These are phyloP conservation scores for Stenodema calcarata DNA, from an alignment of 2,888 invertebrate genomes.

Conservation along the genomic window DNA sequence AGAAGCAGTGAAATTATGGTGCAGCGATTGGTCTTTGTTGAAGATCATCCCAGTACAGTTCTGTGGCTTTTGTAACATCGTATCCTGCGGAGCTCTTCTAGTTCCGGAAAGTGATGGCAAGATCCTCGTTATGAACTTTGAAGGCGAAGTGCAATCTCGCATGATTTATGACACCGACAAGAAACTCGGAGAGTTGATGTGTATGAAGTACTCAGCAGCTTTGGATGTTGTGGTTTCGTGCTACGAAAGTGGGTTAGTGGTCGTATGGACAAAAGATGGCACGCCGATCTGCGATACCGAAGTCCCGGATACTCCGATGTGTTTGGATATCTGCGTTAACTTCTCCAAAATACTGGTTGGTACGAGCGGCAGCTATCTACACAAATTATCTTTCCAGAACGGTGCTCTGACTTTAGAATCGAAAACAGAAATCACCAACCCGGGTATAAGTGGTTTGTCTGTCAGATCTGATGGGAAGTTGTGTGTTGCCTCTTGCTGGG, in stretches of 20 bases:
- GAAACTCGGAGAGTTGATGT: slow-evolving; percentile 72
- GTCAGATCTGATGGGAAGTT: slow-evolving; percentile 75
- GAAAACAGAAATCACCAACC: slow-evolving; percentile 71
- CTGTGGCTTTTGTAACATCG: slow-evolving; percentile 70
- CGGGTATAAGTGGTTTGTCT: slow-evolving; percentile 74
- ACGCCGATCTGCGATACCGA: slow-evolving; percentile 67
- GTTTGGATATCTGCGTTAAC: slow-evolving; percentile 73
- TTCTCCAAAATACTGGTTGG: slow-evolving; percentile 74
- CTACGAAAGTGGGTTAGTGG: slow-evolving; percentile 76
- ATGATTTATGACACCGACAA: slow-evolving; percentile 62
- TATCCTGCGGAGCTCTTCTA: slow-evolving; percentile 44
- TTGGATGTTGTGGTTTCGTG: slow-evolving; percentile 70
- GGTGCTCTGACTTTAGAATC: slow-evolving; percentile 63
- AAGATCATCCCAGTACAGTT: slow-evolving; percentile 69
- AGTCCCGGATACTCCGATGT: slow-evolving; percentile 71
- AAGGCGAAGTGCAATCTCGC: slow-evolving; percentile 60
- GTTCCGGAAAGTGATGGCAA: slow-evolving; percentile 49
- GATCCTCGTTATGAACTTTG: slow-evolving; percentile 45
- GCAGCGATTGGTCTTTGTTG: slow-evolving; percentile 65
- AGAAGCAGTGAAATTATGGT: slow-evolving; percentile 73
- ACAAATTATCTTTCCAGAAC: slow-evolving; percentile 66
- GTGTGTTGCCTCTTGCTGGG: slow-evolving; percentile 78
- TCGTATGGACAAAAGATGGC: slow-evolving; percentile 72
- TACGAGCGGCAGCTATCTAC: slow-evolving; percentile 68
- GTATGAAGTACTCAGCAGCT: slow-evolving; percentile 63